phyloP scores from a whole-genome alignment of 2,113 vertebrate species.

The human region DNA sequence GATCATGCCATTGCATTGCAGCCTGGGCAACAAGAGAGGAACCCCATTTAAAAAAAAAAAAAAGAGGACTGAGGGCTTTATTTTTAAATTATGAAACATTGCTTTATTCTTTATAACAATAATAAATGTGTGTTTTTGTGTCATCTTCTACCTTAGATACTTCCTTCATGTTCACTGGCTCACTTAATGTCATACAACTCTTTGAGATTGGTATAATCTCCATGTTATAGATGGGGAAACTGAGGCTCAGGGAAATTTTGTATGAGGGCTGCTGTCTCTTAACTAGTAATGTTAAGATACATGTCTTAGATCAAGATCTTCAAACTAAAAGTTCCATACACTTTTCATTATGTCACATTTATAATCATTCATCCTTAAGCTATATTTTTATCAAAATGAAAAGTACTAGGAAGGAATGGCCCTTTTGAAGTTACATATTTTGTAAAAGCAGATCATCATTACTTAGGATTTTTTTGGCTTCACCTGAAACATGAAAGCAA shows the following conservation, averaged over 20 bases:
- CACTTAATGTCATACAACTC: not conserved
- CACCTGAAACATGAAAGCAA: constrained; percentile 3
- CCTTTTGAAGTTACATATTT: not conserved
- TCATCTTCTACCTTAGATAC: not conserved
- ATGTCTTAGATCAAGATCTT: not conserved
- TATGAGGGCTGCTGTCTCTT: not conserved
- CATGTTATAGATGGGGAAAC: constrained; percentile 1
- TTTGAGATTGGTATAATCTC: not conserved
- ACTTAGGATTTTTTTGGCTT: not conserved
- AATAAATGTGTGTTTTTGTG: not conserved
- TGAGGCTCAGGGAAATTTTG: not conserved
- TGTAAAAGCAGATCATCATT: not conserved
- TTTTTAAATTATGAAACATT: not conserved
- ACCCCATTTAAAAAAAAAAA: too few relatives aligned
- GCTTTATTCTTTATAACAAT: not conserved
- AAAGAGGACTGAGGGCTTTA: not conserved
- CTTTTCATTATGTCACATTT: not conserved
- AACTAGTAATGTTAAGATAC: not conserved
- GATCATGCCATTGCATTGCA: too few relatives aligned
- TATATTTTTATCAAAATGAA: constrained; percentile 1
- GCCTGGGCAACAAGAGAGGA: too few relatives aligned
- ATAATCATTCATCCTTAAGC: not conserved
- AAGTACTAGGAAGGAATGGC: not conserved
- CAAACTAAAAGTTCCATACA: not conserved
- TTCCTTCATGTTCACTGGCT: not conserved